Percentiles rank a stretch among this genome's conserved stretches.
Evolutionary conservation across 2,888 invertebrate species (phyloP).

Genomic region (Leptinotarsa tumamoca): DNA sequence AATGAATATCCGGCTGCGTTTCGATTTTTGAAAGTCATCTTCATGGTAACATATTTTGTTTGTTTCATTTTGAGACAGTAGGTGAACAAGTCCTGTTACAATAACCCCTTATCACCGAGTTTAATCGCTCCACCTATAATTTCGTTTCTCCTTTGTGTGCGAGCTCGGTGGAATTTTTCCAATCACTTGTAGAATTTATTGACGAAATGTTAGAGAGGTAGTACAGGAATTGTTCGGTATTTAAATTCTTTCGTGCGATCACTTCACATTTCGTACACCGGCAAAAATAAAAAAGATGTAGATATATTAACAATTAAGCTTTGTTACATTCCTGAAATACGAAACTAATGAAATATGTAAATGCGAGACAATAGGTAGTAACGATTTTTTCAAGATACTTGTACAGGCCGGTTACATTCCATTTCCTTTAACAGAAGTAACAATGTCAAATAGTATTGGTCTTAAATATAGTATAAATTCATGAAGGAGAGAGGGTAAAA

Average conservation of each 20-base stretch:
- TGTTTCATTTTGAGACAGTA: no score
- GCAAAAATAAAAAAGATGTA: conserved; percentile 29
- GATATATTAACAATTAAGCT: conserved; percentile 49
- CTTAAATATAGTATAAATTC: not conserved
- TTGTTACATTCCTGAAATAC: conserved; percentile 51
- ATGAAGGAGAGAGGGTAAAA: not conserved
- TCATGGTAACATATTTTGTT: no score
- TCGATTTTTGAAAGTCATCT: no score
- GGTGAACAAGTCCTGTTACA: no score
- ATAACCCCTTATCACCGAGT: no score
- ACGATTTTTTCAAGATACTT: conserved; percentile 38
- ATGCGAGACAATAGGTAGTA: conserved; percentile 52
- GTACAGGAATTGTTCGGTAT: conserved; percentile 11
- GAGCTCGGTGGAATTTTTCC: not conserved
- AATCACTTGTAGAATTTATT: conserved; percentile 7
- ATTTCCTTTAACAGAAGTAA: conserved; percentile 1
- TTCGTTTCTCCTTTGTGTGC: not conserved
- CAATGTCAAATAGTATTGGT: conserved; percentile 1
- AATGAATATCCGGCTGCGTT: no score
- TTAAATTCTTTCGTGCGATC: not conserved
- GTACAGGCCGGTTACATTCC: conserved; percentile 25
- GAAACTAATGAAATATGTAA: conserved; percentile 54
- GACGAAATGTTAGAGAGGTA: conserved; percentile 3
- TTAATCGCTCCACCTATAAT: not conserved
- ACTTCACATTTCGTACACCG: not conserved